Evolutionary conservation across 1,140 invertebrate species (phyloP), one percentile per base, ranked within the genome.

Genomic region (Tetragonula clypearis): DNA sequence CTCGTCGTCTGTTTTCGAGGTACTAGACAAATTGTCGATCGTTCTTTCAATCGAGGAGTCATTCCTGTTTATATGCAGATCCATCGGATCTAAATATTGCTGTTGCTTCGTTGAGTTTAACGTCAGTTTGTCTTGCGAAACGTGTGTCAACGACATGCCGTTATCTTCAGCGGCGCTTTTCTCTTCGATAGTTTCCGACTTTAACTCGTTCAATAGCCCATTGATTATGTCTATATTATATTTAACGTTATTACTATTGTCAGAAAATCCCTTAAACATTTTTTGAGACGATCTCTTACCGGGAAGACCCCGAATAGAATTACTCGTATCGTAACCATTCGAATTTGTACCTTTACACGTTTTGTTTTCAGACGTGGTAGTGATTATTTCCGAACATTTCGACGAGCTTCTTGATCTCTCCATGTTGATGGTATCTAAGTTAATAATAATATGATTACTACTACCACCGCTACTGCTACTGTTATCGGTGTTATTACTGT

Each of bases 1-100:
- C 60, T 93, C 93, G 58, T 93, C 92, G n/a, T 93, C 92, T 0
- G 92, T 92, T 77, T 93, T 93, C 1, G 92, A 93, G 73, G 65
- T 87, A 14, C 41, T 90, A 6, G 85, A 88, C 4, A 88, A 76
- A 78, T 88, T 90, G 56, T 87, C 88, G 41, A 69, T 56, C 1
- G 53, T 69, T 56, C 49, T 21, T 41, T 69, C 41, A 21, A 78
- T 14, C n/a, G n/a, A n/a, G 65, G 41, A 73, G 72, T 41, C 49
- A 1, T 66, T 53, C 11, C 6, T 71, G 3, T 72, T 49, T 71
- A 49, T 69, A 35, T 35, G 30, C 15, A 55, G 71, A 72, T 72
- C 26, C 30, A 55, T 0, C 53, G 62, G 53, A 71, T 81, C 83
- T 84, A 66, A 60, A 26, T 68, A 76, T 5, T 56, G 75, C 0